Conservation (phyloP, 2,888 invertebrate species). For the Eupithecia tripunctaria region DNA sequence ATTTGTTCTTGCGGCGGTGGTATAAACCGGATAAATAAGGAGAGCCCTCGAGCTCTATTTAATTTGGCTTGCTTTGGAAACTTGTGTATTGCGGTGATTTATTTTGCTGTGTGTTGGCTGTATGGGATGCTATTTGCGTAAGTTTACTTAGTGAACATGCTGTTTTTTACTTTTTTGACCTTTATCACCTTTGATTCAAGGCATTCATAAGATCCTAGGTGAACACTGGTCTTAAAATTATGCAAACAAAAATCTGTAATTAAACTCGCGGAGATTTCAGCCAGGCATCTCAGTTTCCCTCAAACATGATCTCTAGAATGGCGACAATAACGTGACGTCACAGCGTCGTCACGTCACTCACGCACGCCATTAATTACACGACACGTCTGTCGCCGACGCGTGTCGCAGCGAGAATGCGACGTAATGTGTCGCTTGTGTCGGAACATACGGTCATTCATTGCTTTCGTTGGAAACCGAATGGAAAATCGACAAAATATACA, state of each 20-base stretch:
- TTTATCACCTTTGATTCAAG: neutral
- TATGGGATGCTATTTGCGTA: neutral
- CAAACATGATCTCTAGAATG: neutral
- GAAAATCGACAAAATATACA: neutral
- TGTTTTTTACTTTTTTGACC: neutral
- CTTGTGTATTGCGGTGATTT: slow-evolving; percentile 55
- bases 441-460: neutral
- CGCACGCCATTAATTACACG: neutral
- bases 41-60: slow-evolving; percentile 19
- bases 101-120: neutral
- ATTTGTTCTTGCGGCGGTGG: slow-evolving; percentile 8
- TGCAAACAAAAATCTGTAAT: neutral
- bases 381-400: neutral
- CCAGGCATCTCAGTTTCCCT: neutral
- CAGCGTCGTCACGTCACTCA: slow-evolving; percentile 1
- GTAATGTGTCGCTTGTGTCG: neutral
- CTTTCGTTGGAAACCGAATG: neutral
- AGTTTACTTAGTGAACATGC: neutral
- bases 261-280: neutral
- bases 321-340: neutral
- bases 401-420: neutral
- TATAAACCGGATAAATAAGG: slow-evolving; percentile 28
- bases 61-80: slow-evolving; percentile 39
- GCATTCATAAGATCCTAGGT: neutral
- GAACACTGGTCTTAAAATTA: neutral